Evolutionary conservation across 2,113 vertebrate genomes (phyloP).

Genomic region (Mobula birostris): DNA sequence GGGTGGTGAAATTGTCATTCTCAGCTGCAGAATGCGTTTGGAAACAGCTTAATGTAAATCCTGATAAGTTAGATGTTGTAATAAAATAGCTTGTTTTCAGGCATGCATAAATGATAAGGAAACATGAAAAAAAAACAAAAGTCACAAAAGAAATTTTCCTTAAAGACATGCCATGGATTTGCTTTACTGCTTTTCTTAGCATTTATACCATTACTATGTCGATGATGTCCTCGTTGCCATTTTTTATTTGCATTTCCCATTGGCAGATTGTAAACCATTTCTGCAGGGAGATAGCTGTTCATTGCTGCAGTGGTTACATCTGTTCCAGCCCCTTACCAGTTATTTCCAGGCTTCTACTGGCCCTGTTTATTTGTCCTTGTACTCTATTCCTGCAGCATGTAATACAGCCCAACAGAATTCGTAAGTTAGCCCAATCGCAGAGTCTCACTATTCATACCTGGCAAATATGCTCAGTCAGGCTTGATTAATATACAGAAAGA

Average conservation of each 20-base stretch:
- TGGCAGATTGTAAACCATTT: constrained; percentile 36
- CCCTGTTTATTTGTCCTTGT: constrained; percentile 34
- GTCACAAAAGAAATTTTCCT: not conserved
- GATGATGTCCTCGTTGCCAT: not conserved
- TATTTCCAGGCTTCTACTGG: not conserved
- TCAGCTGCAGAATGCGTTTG: not conserved
- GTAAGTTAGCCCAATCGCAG: not conserved
- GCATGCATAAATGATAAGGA: not conserved
- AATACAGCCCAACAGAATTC: not conserved
- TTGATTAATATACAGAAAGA: not conserved
- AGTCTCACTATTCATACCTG: not conserved
- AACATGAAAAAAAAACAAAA: not conserved
- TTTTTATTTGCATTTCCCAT: constrained; percentile 35
- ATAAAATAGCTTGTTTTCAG: not conserved
- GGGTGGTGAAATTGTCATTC: constrained; percentile 34
- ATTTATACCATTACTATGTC: not conserved
- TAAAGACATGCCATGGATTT: not conserved
- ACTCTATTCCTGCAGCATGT: not conserved
- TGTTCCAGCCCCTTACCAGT: constrained; percentile 18
- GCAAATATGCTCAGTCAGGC: not conserved
- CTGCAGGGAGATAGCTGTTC: constrained; percentile 36
- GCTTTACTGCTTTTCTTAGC: not conserved
- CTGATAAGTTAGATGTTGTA: not conserved
- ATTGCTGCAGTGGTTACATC: constrained; percentile 27
- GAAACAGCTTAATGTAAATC: not conserved